These are phyloP conservation scores for Cataglyphis albicans DNA, from an alignment of 2,888 invertebrate genomes.

Conservation along the genomic window DNA sequence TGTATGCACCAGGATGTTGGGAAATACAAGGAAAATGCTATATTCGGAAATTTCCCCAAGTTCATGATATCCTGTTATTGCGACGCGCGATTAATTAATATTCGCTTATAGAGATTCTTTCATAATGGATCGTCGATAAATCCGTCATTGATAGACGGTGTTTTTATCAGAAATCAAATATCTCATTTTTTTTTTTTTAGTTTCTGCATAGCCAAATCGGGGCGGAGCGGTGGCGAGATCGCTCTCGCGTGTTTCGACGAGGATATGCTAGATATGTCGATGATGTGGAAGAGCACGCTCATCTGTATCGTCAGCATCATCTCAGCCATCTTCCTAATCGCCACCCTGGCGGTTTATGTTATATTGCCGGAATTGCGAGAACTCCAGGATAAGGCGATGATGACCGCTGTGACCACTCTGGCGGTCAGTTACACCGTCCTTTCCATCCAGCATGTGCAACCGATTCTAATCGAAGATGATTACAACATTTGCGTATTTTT, in stretches of 20 bases:
- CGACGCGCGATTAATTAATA: background rate
- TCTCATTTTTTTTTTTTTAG: conserved; percentile 71
- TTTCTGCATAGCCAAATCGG: conserved; percentile 80
- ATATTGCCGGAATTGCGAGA: conserved; percentile 89
- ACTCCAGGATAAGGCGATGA: conserved; percentile 89
- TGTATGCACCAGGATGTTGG: background rate
- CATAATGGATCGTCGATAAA: conserved; percentile 3
- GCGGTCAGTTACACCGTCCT: conserved; percentile 88
- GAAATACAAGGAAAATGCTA: conserved; percentile 38
- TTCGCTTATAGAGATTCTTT: background rate
- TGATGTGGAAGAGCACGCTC: conserved; percentile 70
- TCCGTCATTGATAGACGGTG: background rate
- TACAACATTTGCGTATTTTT: conserved; percentile 87
- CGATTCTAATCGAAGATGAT: conserved; percentile 53
- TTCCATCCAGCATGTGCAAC: conserved; percentile 87
- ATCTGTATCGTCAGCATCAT: conserved; percentile 82
- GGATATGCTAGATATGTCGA: conserved; percentile 38
- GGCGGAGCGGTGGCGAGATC: conserved; percentile 32
- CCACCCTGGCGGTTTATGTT: conserved; percentile 88
- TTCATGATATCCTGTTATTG: conserved; percentile 8
- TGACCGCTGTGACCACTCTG: conserved; percentile 88
- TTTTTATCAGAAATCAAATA: background rate
- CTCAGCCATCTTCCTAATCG: conserved; percentile 88
- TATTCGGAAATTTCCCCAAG: conserved; percentile 21
- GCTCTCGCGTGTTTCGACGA: conserved; percentile 83